Evolutionary conservation across 2,113 vertebrate species (phyloP).

Genomic region (Dolichallabes microphthalmus): DNA sequence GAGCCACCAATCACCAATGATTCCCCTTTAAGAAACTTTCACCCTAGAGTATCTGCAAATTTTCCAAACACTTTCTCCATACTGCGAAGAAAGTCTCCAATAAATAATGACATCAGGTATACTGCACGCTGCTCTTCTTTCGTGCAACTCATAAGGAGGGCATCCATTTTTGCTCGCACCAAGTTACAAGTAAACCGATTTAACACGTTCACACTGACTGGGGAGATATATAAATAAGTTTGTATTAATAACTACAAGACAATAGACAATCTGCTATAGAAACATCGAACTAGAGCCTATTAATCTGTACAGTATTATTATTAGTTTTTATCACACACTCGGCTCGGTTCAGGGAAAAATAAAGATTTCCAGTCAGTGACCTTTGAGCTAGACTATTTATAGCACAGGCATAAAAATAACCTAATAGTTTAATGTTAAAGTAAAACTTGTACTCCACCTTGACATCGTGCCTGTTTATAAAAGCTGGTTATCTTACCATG

Average conservation of each 20-base stretch:
- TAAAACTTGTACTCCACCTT: constrained; percentile 49
- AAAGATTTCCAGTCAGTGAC: background rate
- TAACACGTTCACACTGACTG: too few relatives aligned
- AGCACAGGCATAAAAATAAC: background rate
- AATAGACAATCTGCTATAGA: background rate
- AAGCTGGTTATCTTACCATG: constrained; percentile 58
- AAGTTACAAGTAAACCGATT: too few relatives aligned
- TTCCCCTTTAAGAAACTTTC: too few relatives aligned
- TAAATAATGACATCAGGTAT: too few relatives aligned
- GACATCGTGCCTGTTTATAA: constrained; percentile 49
- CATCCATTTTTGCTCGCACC: too few relatives aligned
- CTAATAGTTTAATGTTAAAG: constrained; percentile 40
- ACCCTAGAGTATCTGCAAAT: too few relatives aligned
- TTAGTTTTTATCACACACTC: background rate
- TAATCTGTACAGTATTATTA: background rate
- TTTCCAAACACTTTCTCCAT: too few relatives aligned
- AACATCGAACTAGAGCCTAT: background rate
- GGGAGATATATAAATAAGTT: too few relatives aligned
- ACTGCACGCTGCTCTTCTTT: too few relatives aligned
- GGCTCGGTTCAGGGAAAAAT: background rate
- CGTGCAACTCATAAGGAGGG: too few relatives aligned
- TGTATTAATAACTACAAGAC: background rate
- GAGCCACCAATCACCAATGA: too few relatives aligned
- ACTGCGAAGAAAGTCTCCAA: too few relatives aligned
- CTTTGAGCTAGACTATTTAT: constrained; percentile 21